These are phyloP conservation scores for Pyrgilauda ruficollis DNA, from an alignment of 2,113 vertebrate genomes.

Conservation along the genomic window DNA sequence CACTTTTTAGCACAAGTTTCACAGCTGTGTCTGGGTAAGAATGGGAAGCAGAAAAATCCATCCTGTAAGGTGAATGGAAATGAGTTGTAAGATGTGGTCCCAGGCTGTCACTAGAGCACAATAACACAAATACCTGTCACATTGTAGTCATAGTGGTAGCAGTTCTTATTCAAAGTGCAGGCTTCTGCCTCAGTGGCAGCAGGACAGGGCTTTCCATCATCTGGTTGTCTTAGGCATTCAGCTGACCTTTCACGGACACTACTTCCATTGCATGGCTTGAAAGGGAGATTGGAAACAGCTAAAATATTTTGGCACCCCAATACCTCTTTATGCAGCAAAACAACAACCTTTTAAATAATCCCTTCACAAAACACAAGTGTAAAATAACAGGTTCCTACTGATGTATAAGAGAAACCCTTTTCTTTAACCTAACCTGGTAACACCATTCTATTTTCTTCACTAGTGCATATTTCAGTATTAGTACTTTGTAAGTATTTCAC, in stretches of 20 bases:
- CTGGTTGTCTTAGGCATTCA: conserved; percentile 80
- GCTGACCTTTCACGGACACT: conserved; percentile 80
- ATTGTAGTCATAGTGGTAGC: conserved; percentile 96
- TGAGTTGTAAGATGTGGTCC: neutral
- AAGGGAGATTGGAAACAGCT: conserved; percentile 46
- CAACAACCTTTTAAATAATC: neutral
- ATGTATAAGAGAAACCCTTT: neutral
- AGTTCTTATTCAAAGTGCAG: conserved; percentile 92
- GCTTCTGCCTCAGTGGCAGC: conserved; percentile 78
- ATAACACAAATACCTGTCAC: conserved; percentile 84
- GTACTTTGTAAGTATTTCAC: neutral
- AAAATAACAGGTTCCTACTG: neutral
- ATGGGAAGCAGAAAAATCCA: neutral
- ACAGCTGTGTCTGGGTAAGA: neutral
- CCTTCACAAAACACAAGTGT: neutral
- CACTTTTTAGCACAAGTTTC: neutral
- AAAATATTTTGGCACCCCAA: neutral
- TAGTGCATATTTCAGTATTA: neutral
- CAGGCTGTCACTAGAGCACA: neutral
- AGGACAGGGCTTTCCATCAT: conserved; percentile 84
- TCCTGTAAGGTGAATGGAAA: neutral
- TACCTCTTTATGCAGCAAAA: neutral
- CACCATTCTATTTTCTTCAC: neutral
- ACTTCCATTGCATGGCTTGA: conserved; percentile 87
- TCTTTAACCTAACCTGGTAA: neutral